A percentile compares a stretch with the other conserved stretches of the same genome.
These are phyloP conservation scores for Eurytoma adleriae DNA, from an alignment of 2,888 invertebrate genomes.

Conservation along the genomic window DNA sequence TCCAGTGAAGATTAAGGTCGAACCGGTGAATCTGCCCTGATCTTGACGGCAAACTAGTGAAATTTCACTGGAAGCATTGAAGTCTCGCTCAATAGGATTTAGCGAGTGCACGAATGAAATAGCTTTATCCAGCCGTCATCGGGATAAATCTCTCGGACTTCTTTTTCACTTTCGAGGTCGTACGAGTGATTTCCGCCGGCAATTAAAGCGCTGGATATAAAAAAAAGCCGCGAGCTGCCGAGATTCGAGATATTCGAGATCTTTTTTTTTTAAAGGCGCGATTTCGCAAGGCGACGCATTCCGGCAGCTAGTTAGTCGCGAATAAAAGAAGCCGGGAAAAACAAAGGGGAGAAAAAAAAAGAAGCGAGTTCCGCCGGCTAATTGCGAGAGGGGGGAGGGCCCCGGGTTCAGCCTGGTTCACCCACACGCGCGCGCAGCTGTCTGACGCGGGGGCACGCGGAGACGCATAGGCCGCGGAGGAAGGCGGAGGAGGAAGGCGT, in stretches of 20 bases:
- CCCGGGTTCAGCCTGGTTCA: background rate
- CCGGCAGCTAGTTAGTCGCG: background rate
- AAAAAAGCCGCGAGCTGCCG: no score
- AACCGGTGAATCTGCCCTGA: no score
- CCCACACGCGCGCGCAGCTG: conserved; percentile 3
- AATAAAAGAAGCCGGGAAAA: background rate
- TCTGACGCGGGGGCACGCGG: conserved; percentile 3
- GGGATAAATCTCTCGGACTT: no score
- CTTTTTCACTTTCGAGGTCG: no score
- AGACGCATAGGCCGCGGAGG: background rate
- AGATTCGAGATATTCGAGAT: background rate
- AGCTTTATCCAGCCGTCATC: no score
- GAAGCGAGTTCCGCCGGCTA: conserved; percentile 16
- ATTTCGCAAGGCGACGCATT: no score
- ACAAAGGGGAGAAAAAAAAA: background rate
- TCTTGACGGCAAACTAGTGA: no score
- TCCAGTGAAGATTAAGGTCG: no score
- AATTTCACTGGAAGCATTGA: no score
- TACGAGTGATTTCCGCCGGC: background rate
- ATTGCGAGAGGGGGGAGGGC: conserved; percentile 4
- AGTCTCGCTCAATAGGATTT: no score
- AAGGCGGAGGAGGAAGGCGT: conserved; percentile 54
- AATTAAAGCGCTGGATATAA: no score
- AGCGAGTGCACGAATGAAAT: no score
- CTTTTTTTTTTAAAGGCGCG: background rate